Conservation (phyloP, 2,888 invertebrate species). For the Lasioglossum pauxillum region DNA sequence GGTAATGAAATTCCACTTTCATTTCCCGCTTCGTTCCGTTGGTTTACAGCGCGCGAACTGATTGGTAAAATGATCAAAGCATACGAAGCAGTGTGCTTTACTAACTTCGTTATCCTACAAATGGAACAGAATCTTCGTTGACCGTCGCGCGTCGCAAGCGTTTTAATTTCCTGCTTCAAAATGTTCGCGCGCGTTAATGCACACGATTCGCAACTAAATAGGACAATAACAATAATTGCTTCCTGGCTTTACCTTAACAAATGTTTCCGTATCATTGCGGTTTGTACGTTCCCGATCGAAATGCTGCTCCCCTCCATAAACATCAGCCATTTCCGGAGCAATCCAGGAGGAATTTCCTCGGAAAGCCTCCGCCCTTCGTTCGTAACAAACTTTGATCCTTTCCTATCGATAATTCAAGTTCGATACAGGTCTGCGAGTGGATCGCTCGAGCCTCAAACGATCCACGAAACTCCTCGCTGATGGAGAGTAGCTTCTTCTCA, state of each 20-base stretch:
- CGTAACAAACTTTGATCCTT: neutral
- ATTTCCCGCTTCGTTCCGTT: neutral
- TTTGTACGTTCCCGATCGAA: conserved; percentile 11
- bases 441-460: neutral
- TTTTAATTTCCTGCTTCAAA: neutral
- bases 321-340: conserved; percentile 20
- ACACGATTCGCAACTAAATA: neutral
- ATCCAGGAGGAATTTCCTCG: conserved; percentile 18
- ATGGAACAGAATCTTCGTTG: neutral
- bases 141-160: neutral
- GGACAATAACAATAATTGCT: neutral
- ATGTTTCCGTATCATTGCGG: conserved; percentile 8
- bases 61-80: neutral
- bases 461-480: neutral
- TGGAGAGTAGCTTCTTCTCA: neutral
- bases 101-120: neutral
- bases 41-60: neutral
- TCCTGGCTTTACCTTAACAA: conserved; percentile 37
- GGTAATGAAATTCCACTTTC: neutral
- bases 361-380: neutral
- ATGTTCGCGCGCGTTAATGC: neutral
- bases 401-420: neutral
- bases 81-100: neutral
- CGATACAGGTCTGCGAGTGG: neutral
- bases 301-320: conserved; percentile 26